Evolutionary conservation across 1,140 invertebrate genomes (phyloP).

Genomic region (Rhopalosiphum padi): DNA sequence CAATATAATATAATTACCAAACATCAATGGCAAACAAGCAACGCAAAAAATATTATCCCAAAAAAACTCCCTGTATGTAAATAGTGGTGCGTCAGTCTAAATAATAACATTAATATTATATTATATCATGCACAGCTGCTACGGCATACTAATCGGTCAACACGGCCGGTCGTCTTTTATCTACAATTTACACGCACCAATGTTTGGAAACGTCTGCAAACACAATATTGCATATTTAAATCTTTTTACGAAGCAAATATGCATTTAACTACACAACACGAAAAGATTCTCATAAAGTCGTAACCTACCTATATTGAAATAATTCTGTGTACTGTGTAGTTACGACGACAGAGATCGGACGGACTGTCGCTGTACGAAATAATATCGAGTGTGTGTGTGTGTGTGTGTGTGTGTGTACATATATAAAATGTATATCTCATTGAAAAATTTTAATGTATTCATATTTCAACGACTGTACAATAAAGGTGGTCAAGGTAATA

Average conservation of each 20-base stretch:
- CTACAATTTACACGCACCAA: neutral
- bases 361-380: neutral
- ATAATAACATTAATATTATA: neutral
- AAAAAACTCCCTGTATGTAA: slow-evolving; percentile 5
- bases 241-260: neutral
- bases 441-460: slow-evolving; percentile 34
- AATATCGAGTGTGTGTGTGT: neutral
- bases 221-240: neutral
- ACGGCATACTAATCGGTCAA: neutral
- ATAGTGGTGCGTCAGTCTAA: neutral
- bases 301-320: slow-evolving; percentile 6
- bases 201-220: neutral
- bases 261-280: neutral
- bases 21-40: neutral
- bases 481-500: slow-evolving; percentile 27
- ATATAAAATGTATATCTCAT: neutral
- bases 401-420: neutral
- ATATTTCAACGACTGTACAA: neutral
- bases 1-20: slow-evolving; percentile 40
- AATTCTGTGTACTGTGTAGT: neutral
- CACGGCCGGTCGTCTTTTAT: neutral
- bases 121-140: neutral
- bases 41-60: neutral
- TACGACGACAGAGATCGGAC: neutral
- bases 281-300: slow-evolving; percentile 8